Percentiles rank a stretch among this genome's conserved stretches.
phyloP scores from a whole-genome alignment of 2,888 invertebrate genomes.

The Steinernema scapterisci region DNA sequence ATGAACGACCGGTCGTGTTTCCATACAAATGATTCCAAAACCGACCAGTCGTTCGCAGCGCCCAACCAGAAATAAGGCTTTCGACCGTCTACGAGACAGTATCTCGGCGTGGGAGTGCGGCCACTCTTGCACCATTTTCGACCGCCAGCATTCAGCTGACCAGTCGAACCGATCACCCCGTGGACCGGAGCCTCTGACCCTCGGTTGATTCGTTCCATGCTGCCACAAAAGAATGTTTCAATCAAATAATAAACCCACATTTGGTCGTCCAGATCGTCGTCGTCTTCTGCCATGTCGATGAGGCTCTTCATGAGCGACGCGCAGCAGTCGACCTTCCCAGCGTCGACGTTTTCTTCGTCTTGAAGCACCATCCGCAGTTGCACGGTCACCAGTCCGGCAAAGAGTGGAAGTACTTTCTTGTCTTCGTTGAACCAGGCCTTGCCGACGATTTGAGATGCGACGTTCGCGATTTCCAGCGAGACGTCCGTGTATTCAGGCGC shows the following conservation, averaged over 20 bases:
- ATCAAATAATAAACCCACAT: background rate
- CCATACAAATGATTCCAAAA: too few species aligned
- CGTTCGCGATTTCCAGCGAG: background rate
- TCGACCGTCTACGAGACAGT: too few species aligned
- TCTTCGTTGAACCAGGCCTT: conserved; percentile 5
- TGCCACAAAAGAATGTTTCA: too few species aligned
- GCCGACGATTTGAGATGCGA: background rate
- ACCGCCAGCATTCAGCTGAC: too few species aligned
- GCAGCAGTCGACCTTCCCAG: background rate
- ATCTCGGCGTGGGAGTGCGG: too few species aligned
- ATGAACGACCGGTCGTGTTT: too few species aligned
- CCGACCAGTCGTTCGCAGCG: too few species aligned
- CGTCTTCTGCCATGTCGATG: background rate
- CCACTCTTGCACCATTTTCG: too few species aligned
- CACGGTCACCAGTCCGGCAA: background rate
- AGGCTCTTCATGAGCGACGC: background rate
- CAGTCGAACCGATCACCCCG: too few species aligned
- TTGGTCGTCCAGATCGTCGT: background rate
- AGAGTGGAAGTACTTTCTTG: background rate
- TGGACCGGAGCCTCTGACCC: too few species aligned
- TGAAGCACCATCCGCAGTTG: background rate
- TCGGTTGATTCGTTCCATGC: too few species aligned
- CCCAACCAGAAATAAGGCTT: too few species aligned
- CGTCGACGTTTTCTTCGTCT: background rate
- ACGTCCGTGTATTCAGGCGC: background rate